Conservation (phyloP, 2,888 invertebrate species). For the Maniola hyperantus region DNA sequence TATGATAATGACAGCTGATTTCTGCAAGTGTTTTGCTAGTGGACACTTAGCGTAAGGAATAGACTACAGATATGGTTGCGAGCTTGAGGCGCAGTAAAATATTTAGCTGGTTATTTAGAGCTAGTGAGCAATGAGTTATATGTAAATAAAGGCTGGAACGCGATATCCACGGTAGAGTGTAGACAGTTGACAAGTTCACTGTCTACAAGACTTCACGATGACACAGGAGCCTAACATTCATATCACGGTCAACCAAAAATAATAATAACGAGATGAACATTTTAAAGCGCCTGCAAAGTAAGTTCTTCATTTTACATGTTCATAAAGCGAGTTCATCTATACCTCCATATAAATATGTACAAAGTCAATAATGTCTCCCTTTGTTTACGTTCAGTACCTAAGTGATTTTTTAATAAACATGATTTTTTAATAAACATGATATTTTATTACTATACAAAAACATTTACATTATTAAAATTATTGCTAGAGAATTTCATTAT, state of each 20-base stretch:
- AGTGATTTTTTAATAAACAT: constrained; percentile 63
- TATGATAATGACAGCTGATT: too few species aligned
- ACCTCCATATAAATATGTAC: constrained; percentile 55
- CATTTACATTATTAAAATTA: constrained; percentile 80
- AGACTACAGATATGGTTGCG: constrained; percentile 46
- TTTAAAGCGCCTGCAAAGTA: constrained; percentile 52
- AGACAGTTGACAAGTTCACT: too few species aligned
- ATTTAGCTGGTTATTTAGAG: constrained; percentile 42
- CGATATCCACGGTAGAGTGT: background rate
- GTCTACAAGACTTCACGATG: background rate
- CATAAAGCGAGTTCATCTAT: constrained; percentile 53
- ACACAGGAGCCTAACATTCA: background rate
- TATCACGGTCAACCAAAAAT: background rate
- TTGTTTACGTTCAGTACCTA: constrained; percentile 51
- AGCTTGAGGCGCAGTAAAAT: constrained; percentile 45
- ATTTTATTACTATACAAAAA: constrained; percentile 77
- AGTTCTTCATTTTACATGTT: constrained; percentile 59
- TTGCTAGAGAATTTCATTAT: constrained; percentile 81
- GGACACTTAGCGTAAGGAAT: constrained; percentile 34
- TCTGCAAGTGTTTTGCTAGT: too few species aligned
- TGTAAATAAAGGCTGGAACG: background rate
- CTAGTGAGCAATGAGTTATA: background rate
- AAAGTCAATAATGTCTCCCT: constrained; percentile 55
- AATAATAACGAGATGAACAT: constrained; percentile 47
- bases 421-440: constrained; percentile 64